phyloP scores from a whole-genome alignment of 2,888 invertebrate genomes.

The Halocaridina rubra region DNA sequence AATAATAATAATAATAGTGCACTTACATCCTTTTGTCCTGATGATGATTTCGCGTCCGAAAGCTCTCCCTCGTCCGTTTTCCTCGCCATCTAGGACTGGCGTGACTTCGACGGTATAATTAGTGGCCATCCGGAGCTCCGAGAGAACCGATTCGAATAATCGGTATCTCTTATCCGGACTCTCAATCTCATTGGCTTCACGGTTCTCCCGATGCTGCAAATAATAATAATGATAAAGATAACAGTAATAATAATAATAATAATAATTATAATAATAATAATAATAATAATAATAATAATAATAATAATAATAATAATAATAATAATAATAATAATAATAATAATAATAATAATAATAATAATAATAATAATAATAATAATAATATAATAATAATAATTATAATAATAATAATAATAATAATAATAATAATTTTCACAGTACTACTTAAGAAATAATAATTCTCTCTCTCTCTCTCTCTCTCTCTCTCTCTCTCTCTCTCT shows the following conservation, averaged over 20 bases:
- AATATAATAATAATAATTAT: not conserved
- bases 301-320: not conserved
- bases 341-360: not conserved
- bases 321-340: not conserved
- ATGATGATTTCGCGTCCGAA: conserved; percentile 78
- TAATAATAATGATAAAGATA: not conserved
- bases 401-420: not conserved
- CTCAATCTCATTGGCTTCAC: conserved; percentile 64
- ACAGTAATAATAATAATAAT: not conserved
- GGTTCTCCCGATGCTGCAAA: conserved; percentile 61
- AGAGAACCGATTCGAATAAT: conserved; percentile 65
- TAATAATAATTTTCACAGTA: not conserved
- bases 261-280: not conserved
- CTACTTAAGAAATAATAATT: not conserved
- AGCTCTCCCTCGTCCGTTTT: conserved; percentile 66
- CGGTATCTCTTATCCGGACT: conserved; percentile 67
- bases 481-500: conserved; percentile 17
- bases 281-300: not conserved
- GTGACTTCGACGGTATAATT: conserved; percentile 84
- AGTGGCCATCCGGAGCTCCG: conserved; percentile 83
- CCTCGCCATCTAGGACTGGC: conserved; percentile 68
- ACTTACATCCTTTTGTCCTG: conserved; percentile 87
- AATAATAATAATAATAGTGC: not conserved
- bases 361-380: not conserved
- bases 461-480: not conserved